Percentiles rank a stretch among this genome's conserved stretches.
These are phyloP conservation scores for Dolichoris vasculosae DNA, from an alignment of 1,140 invertebrate species.

Conservation along the genomic window DNA sequence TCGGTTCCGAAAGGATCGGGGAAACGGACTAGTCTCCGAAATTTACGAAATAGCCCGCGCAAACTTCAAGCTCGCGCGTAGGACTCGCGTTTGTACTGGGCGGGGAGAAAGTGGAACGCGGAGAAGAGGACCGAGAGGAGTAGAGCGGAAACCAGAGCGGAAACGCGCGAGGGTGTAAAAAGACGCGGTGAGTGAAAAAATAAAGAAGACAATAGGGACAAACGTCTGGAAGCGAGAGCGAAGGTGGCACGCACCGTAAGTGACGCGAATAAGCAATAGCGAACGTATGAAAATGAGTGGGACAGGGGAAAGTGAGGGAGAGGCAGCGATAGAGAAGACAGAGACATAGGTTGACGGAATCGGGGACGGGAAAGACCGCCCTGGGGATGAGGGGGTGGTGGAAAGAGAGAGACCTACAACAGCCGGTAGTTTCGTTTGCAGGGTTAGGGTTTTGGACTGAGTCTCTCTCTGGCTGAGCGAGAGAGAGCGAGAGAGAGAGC, in stretches of 20 bases:
- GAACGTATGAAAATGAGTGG: background rate
- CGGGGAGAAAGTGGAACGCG: background rate
- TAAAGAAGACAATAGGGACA: constrained; percentile 16
- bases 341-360: constrained; percentile 2
- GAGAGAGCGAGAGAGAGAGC: background rate
- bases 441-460: constrained; percentile 56
- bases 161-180: constrained; percentile 19
- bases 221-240: constrained; percentile 6
- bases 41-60: constrained; percentile 8
- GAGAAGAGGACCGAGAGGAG: background rate
- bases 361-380: constrained; percentile 38
- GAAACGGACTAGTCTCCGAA: background rate
- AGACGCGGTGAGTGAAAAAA: constrained; percentile 31
- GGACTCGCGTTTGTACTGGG: background rate
- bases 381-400: constrained; percentile 49
- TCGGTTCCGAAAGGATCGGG: background rate
- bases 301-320: constrained; percentile 15
- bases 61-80: background rate
- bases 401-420: background rate
- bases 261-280: constrained; percentile 16
- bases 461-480: background rate
- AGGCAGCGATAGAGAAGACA: background rate
- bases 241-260: constrained; percentile 7
- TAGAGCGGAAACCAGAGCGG: background rate
- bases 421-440: constrained; percentile 54